Conservation (phyloP, 2,113 vertebrate species). For the Pangasianodon gigas region DNA sequence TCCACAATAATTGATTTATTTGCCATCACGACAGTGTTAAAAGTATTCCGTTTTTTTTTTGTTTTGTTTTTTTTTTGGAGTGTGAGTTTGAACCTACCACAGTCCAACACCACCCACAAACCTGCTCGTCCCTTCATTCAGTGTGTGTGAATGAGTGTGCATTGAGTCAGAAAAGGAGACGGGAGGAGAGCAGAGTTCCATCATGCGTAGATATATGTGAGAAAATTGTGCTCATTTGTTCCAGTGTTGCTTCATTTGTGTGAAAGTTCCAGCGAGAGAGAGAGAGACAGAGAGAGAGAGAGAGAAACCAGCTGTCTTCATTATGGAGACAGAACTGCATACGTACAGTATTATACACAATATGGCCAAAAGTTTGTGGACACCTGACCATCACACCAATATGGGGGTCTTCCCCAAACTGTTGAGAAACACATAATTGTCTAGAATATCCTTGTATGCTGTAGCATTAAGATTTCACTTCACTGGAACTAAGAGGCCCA, state of each 20-base stretch:
- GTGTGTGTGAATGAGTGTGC: conserved; percentile 31
- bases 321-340: neutral
- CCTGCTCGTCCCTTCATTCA: conserved; percentile 48
- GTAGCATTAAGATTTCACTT: neutral
- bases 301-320: conserved; percentile 6
- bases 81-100: conserved; percentile 4
- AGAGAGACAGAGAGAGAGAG: neutral
- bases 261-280: conserved; percentile 53
- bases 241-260: conserved; percentile 74
- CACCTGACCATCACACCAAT: neutral
- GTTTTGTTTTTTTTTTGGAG: neutral
- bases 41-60: neutral
- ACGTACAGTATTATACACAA: neutral
- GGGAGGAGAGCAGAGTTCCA: conserved; percentile 47
- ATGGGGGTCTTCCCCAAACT: neutral
- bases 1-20: neutral
- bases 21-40: neutral
- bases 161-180: conserved; percentile 40
- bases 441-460: neutral
- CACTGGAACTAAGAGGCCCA: neutral
- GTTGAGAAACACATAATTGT: neutral
- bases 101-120: conserved; percentile 16
- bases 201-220: conserved; percentile 64
- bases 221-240: conserved; percentile 65
- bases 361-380: neutral